Conservation (phyloP, 2,888 invertebrate genomes). For the Ophion obscuratus region DNA sequence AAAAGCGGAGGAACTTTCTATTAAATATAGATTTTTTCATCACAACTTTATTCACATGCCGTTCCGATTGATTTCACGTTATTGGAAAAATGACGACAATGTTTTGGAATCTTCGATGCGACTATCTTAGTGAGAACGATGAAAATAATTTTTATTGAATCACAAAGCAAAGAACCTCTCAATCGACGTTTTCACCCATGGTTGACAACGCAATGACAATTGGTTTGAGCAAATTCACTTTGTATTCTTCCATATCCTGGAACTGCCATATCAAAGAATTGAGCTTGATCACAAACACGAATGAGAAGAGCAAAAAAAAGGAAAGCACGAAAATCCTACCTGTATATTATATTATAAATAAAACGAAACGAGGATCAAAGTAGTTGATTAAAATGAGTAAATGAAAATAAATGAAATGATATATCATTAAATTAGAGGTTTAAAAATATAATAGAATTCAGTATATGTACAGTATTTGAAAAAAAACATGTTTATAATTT, state of each 20-base stretch:
- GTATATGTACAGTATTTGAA: slow-evolving; percentile 91
- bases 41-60: not conserved
- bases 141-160: not conserved
- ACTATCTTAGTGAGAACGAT: slow-evolving; percentile 5
- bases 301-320: slow-evolving; percentile 64
- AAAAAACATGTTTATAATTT: slow-evolving; percentile 91
- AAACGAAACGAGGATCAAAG: slow-evolving; percentile 83
- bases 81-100: not conserved
- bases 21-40: not conserved
- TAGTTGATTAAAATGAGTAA: slow-evolving; percentile 83
- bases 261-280: slow-evolving; percentile 88
- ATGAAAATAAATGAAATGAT: slow-evolving; percentile 84
- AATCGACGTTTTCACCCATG: slow-evolving; percentile 13
- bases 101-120: slow-evolving; percentile 12
- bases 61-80: not conserved
- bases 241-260: slow-evolving; percentile 87
- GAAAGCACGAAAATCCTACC: slow-evolving; percentile 78
- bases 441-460: slow-evolving; percentile 84
- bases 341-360: slow-evolving; percentile 83
- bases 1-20: not conserved
- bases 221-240: slow-evolving; percentile 69
- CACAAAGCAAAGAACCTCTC: slow-evolving; percentile 11
- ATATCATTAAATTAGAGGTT: slow-evolving; percentile 85
- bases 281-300: slow-evolving; percentile 82
- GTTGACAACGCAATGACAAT: slow-evolving; percentile 64